Evolutionary conservation across 2,113 vertebrate genomes (phyloP), one percentile per base, ranked within the genome.

Genomic region (Calcarius ornatus): DNA sequence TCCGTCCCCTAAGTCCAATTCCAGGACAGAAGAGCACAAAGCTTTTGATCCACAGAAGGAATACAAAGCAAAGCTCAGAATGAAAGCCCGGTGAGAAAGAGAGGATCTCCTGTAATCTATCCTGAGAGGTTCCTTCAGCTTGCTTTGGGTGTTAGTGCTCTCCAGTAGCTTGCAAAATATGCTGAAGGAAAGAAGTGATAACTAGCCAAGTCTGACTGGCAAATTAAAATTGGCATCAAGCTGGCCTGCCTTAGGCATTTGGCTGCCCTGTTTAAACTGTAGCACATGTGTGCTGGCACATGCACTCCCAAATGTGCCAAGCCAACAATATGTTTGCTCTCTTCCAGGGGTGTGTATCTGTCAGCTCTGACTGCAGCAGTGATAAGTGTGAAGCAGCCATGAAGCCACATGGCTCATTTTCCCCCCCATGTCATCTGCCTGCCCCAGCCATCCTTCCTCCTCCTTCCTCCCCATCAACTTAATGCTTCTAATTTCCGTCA

Each of bases 221-320:
- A 94, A 87, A 87, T 85, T 72, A 88, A 87, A 92, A 88, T 6
- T 71, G 66, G 92, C 90, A 66, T 87, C 70, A 86, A 91, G 71
- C 69, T 90, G 70, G 54, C 81, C 75, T 80, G 83, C 93, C 86
- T 69, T 31, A 85, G 81, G 85, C 64, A 90, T 83, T 93, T 93
- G 69, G 82, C 82, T 93, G 94, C 45, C 81, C 85, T 21, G n/a
- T 56, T 86, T 92, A 61, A 93, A 71, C 47, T 75, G 65, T 4
- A 6, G 79, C 82, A 96, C 90, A 81, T 88, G 79, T 81, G 82
- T 90, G 59, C 71, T 63, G 79, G 87, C 87, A 91, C 85, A 93
- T 5, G 54, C 48, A 56, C 38, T 45, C 72, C 15, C 3, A 59
- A 93, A 48, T 8, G 22, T 75, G 85, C 75, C 88, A 88, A 92